phyloP scores from a whole-genome alignment of 64 coral and sea anemone genomes.

The Montipora capricornis region DNA sequence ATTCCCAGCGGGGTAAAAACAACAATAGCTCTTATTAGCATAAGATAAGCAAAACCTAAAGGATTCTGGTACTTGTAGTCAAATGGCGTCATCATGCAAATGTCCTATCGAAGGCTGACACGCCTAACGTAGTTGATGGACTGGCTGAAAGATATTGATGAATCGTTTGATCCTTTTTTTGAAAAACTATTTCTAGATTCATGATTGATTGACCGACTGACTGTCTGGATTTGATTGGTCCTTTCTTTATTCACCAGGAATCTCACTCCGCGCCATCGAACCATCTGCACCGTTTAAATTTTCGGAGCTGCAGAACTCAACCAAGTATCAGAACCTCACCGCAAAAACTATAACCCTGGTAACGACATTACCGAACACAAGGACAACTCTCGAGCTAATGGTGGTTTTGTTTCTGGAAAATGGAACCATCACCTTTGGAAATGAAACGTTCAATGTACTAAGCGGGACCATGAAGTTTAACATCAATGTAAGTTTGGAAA shows the following conservation, averaged over 20 bases:
- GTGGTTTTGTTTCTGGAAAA: neutral
- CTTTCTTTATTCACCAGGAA: neutral
- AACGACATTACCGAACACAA: neutral
- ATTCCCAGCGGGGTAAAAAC: too few species aligned
- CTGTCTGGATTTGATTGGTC: neutral
- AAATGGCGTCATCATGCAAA: too few species aligned
- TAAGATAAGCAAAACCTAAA: too few species aligned
- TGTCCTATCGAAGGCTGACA: too few species aligned
- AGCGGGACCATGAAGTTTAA: conserved; percentile 66
- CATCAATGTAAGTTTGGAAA: conserved; percentile 25
- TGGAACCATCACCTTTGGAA: conserved; percentile 11
- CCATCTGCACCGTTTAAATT: neutral
- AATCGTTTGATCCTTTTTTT: too few species aligned
- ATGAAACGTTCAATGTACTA: conserved; percentile 26
- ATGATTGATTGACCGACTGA: neutral
- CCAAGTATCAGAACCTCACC: conserved; percentile 7
- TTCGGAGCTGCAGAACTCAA: neutral
- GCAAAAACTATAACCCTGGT: conserved; percentile 25
- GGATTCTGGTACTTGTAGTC: too few species aligned
- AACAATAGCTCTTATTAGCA: too few species aligned
- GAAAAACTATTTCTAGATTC: neutral
- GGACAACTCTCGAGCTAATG: neutral
- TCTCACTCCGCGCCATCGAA: neutral
- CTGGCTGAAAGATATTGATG: too few species aligned
- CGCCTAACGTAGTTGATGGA: too few species aligned